Percentiles rank a stretch among this genome's conserved stretches.
Evolutionary conservation across 35 echinoderm and acorn worm species (phyloP).

Genomic region (Acanthaster planci): DNA sequence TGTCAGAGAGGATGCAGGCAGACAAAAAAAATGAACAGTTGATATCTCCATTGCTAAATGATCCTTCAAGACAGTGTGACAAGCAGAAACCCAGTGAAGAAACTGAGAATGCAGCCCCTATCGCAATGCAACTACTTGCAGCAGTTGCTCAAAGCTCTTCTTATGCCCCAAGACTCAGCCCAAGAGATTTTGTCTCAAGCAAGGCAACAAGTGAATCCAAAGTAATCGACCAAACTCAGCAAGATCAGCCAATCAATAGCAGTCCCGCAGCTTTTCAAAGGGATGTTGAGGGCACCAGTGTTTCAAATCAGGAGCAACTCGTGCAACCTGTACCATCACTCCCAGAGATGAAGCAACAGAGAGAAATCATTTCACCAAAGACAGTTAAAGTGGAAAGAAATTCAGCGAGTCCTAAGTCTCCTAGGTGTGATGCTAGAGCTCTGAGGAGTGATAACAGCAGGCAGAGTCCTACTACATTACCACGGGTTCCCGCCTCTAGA

Average conservation of each 20-base stretch:
- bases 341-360: background rate
- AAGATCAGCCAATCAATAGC: background rate
- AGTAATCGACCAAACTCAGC: background rate
- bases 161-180: slow-evolving; percentile 26
- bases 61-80: background rate
- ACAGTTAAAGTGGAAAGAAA: background rate
- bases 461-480: background rate
- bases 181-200: background rate
- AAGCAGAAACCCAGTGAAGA: background rate
- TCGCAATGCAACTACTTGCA: slow-evolving; percentile 39
- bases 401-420: background rate
- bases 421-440: background rate
- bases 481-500: slow-evolving; percentile 8
- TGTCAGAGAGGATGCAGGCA: background rate
- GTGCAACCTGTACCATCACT: background rate
- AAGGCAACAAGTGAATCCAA: background rate
- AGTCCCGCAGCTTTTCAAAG: background rate
- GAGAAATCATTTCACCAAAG: background rate
- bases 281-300: background rate
- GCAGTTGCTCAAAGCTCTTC: slow-evolving; percentile 29
- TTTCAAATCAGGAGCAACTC: background rate
- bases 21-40: background rate
- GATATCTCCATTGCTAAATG: background rate
- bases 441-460: background rate
- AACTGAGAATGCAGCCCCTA: background rate